Evolutionary conservation across 2,113 vertebrate genomes (phyloP).

Genomic region (Phasianus colchicus): DNA sequence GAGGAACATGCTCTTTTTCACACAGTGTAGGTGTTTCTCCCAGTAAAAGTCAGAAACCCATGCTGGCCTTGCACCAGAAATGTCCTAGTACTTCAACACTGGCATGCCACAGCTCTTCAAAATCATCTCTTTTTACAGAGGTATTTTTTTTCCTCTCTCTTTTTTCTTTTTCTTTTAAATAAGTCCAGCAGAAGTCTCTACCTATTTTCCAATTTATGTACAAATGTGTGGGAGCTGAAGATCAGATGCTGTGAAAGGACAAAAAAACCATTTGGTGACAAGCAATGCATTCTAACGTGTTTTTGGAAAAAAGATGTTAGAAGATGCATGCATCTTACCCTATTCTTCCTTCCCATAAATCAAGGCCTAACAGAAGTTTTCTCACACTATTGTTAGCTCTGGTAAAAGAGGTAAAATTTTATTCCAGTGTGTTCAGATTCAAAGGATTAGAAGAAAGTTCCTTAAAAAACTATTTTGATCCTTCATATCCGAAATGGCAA

Average conservation of each 20-base stretch:
- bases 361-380: neutral
- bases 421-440: conserved; percentile 13
- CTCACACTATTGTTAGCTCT: neutral
- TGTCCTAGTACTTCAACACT: neutral
- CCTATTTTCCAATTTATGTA: neutral
- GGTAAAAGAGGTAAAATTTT: neutral
- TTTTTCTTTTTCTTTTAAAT: neutral
- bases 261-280: neutral
- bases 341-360: neutral
- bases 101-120: neutral
- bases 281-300: neutral
- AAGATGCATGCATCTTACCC: neutral
- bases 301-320: neutral
- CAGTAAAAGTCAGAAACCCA: neutral
- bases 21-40: neutral
- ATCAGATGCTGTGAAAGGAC: neutral
- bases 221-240: neutral
- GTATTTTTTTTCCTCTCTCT: no score
- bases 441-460: neutral
- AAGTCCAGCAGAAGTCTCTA: neutral
- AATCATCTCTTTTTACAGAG: neutral
- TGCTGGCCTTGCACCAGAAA: neutral
- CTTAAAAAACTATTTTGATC: neutral
- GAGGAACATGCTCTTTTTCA: neutral
- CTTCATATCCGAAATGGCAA: conserved; percentile 71